phyloP scores from a whole-genome alignment of 2,797 vertebrate genomes.

The Luscinia luscinia region DNA sequence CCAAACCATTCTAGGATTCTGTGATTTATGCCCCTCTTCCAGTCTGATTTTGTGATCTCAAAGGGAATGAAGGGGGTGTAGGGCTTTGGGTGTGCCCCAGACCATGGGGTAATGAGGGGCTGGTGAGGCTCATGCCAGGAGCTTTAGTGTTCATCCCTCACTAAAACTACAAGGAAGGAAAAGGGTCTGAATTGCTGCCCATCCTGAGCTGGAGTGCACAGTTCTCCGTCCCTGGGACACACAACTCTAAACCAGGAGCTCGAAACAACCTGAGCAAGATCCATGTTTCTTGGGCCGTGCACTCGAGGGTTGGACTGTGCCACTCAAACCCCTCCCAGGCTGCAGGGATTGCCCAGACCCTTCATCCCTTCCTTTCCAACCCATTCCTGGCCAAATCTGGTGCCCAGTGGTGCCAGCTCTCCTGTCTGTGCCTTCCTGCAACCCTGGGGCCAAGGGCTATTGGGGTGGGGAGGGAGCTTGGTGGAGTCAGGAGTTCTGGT shows the following conservation, averaged over 20 bases:
- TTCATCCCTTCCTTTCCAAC: background rate
- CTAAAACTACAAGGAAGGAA: background rate
- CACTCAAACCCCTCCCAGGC: background rate
- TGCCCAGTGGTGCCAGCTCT: background rate
- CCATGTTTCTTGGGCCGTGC: fast-evolving
- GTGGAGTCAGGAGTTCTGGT: background rate
- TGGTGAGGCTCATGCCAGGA: fast-evolving
- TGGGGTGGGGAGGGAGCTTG: background rate
- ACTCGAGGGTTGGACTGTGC: background rate
- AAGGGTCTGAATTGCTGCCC: background rate
- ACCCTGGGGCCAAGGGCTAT: fast-evolving
- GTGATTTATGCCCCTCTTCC: background rate
- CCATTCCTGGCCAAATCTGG: background rate
- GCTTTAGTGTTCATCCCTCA: background rate
- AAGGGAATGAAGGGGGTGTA: background rate
- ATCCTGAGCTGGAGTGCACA: background rate
- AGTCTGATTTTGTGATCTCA: background rate
- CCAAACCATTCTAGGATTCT: background rate
- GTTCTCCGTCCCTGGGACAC: background rate
- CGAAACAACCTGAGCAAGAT: background rate
- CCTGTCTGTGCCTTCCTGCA: background rate
- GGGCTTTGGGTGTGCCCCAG: background rate
- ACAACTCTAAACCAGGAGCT: background rate
- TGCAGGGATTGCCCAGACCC: background rate
- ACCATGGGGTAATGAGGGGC: background rate